phyloP scores from a whole-genome alignment of 2,113 vertebrate genomes.

The Lophotis ruficrista region DNA sequence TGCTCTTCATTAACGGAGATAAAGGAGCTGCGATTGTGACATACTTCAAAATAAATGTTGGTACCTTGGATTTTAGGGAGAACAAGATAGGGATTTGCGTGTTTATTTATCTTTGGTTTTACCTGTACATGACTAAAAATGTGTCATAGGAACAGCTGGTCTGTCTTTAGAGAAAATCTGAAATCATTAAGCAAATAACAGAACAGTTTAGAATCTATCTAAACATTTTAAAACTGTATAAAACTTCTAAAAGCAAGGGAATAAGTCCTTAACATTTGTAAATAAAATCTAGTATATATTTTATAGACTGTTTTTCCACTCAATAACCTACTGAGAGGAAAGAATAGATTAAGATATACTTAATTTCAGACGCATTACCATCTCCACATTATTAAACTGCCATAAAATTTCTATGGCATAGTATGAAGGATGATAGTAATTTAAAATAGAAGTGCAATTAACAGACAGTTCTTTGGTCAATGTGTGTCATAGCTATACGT shows the following conservation, averaged over 20 bases:
- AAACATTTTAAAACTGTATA: neutral
- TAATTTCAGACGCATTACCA: neutral
- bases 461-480: neutral
- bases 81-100: neutral
- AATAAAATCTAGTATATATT: neutral
- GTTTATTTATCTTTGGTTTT: neutral
- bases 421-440: neutral
- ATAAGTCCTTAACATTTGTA: neutral
- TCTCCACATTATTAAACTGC: neutral
- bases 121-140: neutral
- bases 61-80: neutral
- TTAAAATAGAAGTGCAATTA: neutral
- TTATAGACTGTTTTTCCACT: neutral
- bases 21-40: neutral
- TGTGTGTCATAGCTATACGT: neutral
- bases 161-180: neutral
- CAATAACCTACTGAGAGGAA: neutral
- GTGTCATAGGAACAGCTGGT: neutral
- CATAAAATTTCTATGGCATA: neutral
- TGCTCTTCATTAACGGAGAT: neutral
- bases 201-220: neutral
- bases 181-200: neutral
- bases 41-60: neutral
- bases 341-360: neutral
- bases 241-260: neutral